phyloP scores from a whole-genome alignment of 2,113 vertebrate species.

The Cairina moschata region DNA sequence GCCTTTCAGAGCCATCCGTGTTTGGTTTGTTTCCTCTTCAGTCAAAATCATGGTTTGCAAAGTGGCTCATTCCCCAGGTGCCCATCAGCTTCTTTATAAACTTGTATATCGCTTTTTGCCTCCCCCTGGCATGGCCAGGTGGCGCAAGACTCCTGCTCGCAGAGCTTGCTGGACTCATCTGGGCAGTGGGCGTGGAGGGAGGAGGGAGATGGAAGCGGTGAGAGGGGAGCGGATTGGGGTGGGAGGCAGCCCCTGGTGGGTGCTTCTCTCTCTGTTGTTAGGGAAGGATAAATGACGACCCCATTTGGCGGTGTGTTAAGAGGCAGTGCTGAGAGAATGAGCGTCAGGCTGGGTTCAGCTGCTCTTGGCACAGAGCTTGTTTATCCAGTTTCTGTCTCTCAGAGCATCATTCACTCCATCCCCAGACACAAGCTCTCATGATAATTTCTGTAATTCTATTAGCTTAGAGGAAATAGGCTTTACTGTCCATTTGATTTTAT shows the following conservation, averaged over 20 bases:
- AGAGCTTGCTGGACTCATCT: neutral
- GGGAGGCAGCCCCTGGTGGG: neutral
- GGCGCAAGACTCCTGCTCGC: neutral
- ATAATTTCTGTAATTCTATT: conserved; percentile 70
- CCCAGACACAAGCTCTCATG: conserved; percentile 39
- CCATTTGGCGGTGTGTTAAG: neutral
- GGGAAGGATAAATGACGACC: neutral
- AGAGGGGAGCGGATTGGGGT: neutral
- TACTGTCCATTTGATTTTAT: conserved; percentile 47
- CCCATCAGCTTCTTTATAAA: neutral
- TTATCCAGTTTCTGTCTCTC: conserved; percentile 19
- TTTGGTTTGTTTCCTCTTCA: neutral
- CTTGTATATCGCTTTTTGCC: neutral
- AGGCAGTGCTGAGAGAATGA: neutral
- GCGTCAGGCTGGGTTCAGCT: neutral
- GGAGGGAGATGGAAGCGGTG: neutral
- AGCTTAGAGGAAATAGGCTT: conserved; percentile 55
- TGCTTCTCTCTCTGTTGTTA: neutral
- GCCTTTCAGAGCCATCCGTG: neutral
- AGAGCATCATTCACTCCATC: conserved; percentile 33
- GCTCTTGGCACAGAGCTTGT: conserved; percentile 22
- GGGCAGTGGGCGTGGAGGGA: neutral
- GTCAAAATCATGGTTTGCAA: neutral
- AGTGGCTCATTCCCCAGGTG: neutral
- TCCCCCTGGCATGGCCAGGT: rapidly evolving